Percentiles rank a stretch among this genome's conserved stretches.
These are phyloP conservation scores for Monopterus albus DNA, from an alignment of 2,113 vertebrate species.

Conservation along the genomic window DNA sequence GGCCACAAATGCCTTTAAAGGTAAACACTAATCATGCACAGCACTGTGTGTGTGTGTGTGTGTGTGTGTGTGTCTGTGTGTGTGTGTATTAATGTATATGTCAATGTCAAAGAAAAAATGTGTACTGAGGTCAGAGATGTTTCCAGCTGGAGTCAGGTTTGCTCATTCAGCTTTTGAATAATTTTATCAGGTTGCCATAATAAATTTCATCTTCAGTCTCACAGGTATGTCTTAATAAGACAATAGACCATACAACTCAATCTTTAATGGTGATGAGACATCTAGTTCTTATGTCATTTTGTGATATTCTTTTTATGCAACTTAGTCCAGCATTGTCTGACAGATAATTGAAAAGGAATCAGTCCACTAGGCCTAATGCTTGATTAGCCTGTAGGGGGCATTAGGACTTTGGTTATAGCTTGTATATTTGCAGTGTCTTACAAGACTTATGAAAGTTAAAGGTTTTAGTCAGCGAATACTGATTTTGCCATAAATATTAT, in stretches of 20 bases:
- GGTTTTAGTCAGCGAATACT: not conserved
- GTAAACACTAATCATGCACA: slow-evolving; percentile 73
- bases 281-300: too few species aligned
- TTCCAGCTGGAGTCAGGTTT: not conserved
- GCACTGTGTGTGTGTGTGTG: not conserved
- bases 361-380: too few species aligned
- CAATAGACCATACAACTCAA: too few species aligned
- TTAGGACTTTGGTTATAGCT: not conserved
- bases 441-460: not conserved
- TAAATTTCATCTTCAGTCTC: not conserved
- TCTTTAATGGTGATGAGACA: too few species aligned
- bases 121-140: too few species aligned
- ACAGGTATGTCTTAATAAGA: too few species aligned
- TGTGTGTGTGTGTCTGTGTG: slow-evolving; percentile 11
- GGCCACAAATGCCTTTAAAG: slow-evolving; percentile 97
- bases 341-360: too few species aligned
- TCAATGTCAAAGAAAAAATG: not conserved
- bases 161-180: not conserved
- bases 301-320: too few species aligned
- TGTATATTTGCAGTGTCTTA: not conserved
- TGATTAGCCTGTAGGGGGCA: not conserved
- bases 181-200: too few species aligned
- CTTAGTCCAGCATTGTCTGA: too few species aligned
- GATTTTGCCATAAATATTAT: not conserved
- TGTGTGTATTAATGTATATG: not conserved